Conservation (phyloP, 2,888 invertebrate genomes). For the Busseola fusca region DNA sequence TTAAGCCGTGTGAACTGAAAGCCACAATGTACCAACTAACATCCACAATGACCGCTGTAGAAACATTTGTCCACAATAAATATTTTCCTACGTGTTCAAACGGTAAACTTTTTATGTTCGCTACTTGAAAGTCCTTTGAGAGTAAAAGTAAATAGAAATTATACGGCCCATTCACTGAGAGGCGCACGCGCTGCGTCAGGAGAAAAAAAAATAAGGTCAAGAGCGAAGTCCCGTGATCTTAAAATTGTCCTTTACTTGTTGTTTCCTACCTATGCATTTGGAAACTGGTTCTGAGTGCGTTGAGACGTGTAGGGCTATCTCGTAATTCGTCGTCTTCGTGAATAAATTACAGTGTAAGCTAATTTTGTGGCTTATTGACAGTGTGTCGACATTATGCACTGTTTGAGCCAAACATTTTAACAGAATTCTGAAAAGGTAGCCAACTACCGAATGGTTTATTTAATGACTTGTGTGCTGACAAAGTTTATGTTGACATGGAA, state of each 20-base stretch:
- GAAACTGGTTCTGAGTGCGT: constrained; percentile 51
- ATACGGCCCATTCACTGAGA: constrained; percentile 80
- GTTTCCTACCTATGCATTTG: constrained; percentile 49
- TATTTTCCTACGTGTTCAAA: constrained; percentile 74
- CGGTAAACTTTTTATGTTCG: constrained; percentile 76
- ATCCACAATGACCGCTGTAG: constrained; percentile 66
- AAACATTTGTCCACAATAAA: constrained; percentile 79
- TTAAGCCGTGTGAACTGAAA: constrained; percentile 57
- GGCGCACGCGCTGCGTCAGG: constrained; percentile 75
- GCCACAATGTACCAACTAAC: constrained; percentile 69
- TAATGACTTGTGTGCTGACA: constrained; percentile 38
- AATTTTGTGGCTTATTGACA: constrained; percentile 44
- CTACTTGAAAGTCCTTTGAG: constrained; percentile 79
- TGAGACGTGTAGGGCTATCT: constrained; percentile 23
- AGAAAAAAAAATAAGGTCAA: constrained; percentile 69
- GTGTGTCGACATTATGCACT: constrained; percentile 30
- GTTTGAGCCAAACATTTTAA: constrained; percentile 45
- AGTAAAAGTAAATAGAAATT: constrained; percentile 86
- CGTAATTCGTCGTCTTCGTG: constrained; percentile 17
- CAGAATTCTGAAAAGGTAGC: constrained; percentile 46
- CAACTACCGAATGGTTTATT: constrained; percentile 49
- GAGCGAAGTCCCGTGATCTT: constrained; percentile 61
- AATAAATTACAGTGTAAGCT: constrained; percentile 47
- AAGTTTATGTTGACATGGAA: constrained; percentile 37
- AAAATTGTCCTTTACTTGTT: constrained; percentile 66